Evolutionary conservation across 2,888 invertebrate genomes (phyloP).

Genomic region (Dysmachus trigonus): DNA sequence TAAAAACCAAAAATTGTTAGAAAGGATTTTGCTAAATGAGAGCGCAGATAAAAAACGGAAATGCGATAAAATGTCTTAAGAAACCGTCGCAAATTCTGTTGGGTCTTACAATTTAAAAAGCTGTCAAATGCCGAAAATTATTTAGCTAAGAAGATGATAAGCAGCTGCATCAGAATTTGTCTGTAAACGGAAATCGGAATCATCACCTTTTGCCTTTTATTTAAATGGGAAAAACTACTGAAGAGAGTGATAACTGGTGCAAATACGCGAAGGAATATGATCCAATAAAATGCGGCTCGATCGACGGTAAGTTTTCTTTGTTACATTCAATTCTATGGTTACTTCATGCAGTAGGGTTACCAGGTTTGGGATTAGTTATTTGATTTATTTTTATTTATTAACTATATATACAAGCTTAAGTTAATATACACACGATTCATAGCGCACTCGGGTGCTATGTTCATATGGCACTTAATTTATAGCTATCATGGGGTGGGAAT

Average conservation of each 20-base stretch:
- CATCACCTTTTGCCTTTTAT: not conserved
- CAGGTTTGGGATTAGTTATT: no score
- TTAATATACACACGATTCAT: no score
- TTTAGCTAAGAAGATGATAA: not conserved
- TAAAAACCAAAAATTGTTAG: no score
- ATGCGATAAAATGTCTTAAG: not conserved
- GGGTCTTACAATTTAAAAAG: not conserved
- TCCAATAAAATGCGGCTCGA: conserved; percentile 84
- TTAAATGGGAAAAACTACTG: not conserved
- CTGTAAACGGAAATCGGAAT: not conserved
- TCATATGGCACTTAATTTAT: no score
- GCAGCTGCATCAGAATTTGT: not conserved
- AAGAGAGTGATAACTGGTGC: conserved; percentile 64
- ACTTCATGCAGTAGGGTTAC: no score
- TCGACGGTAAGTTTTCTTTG: conserved; percentile 70
- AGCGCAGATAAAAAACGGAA: no score
- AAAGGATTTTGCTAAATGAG: no score
- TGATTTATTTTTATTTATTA: no score
- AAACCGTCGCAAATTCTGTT: no score
- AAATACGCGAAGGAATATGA: conserved; percentile 73
- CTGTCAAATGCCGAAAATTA: not conserved
- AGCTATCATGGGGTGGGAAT: no score
- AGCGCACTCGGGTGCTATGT: no score
- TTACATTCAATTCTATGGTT: not conserved
- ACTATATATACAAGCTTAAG: no score